Evolutionary conservation across 2,888 invertebrate genomes (phyloP).

Genomic region (Spialia ferax): DNA sequence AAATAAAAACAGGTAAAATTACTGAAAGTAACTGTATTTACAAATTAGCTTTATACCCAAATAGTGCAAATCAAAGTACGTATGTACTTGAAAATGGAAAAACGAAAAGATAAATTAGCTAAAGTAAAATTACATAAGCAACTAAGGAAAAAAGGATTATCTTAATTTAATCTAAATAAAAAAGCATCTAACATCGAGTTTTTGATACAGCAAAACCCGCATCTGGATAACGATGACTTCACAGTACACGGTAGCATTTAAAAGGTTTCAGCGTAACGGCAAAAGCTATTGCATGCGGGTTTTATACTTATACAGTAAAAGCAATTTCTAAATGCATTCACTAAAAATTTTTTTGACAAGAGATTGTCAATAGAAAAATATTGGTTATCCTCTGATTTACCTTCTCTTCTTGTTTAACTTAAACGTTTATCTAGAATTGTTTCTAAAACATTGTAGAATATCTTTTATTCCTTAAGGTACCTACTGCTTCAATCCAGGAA

Average conservation of each 20-base stretch:
- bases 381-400: too few species aligned
- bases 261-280: constrained; percentile 23
- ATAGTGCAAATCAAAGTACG: constrained; percentile 17
- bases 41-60: constrained; percentile 16
- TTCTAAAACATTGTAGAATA: too few species aligned
- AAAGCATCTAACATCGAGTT: constrained; percentile 5
- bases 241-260: constrained; percentile 10
- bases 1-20: too few species aligned
- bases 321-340: constrained; percentile 1
- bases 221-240: constrained; percentile 25
- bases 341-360: background rate
- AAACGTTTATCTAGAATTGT: too few species aligned
- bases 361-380: background rate
- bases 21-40: constrained; percentile 34
- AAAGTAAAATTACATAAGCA: background rate
- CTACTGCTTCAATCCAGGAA: too few species aligned
- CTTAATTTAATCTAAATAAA: background rate
- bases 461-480: too few species aligned
- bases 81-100: too few species aligned
- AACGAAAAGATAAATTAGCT: background rate
- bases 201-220: constrained; percentile 24
- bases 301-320: background rate
- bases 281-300: constrained; percentile 28
- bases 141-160: background rate
- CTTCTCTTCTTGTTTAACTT: too few species aligned